Evolutionary conservation across 2,888 invertebrate species (phyloP).

Genomic region (Argyresthia albistria): DNA sequence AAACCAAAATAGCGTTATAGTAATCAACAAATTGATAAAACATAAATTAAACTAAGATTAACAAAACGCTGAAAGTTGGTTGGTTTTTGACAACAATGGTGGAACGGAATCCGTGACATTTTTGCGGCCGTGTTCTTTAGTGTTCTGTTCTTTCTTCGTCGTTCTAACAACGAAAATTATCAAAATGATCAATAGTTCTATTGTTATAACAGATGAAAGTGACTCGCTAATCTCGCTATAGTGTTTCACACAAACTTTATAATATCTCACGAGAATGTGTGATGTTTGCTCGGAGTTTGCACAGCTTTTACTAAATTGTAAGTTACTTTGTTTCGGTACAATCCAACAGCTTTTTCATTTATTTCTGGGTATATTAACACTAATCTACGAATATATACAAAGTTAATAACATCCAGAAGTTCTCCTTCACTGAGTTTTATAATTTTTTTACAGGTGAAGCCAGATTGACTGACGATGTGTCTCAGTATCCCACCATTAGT

Average conservation of each 20-base stretch:
- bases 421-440: background rate
- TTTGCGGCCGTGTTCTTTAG: conserved; percentile 56
- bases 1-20: no score
- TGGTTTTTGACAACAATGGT: conserved; percentile 62
- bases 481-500: conserved; percentile 81
- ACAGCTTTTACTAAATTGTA: conserved; percentile 84
- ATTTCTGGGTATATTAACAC: background rate
- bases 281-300: conserved; percentile 96
- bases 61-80: conserved; percentile 36
- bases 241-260: conserved; percentile 47
- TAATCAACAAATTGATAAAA: background rate
- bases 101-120: conserved; percentile 65
- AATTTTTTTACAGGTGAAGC: conserved; percentile 78
- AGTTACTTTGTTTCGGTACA: conserved; percentile 67
- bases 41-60: background rate
- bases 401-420: no score
- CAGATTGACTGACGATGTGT: conserved; percentile 82
- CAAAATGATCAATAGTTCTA: conserved; percentile 61
- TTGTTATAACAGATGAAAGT: conserved; percentile 45
- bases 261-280: conserved; percentile 80
- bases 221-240: conserved; percentile 57
- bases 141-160: conserved; percentile 17
- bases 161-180: conserved; percentile 63
- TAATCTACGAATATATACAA: background rate
- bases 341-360: conserved; percentile 26